These are phyloP conservation scores for Accipiter virgatus DNA, from an alignment of 2,113 vertebrate genomes.

Conservation along the genomic window DNA sequence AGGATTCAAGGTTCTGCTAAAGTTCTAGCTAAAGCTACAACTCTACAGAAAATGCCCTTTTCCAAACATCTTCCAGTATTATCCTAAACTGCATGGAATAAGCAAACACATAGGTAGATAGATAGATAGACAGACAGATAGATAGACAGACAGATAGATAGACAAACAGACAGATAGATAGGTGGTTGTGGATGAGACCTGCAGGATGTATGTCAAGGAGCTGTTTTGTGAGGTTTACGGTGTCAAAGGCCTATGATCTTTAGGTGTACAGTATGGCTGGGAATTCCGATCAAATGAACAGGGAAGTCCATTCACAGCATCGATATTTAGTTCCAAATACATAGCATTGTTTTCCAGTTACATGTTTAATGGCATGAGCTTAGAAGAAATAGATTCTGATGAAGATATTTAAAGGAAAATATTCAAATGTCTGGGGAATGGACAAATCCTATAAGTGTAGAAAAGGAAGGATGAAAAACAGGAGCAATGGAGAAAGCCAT, in stretches of 20 bases:
- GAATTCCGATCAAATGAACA: no score
- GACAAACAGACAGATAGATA: rapidly evolving
- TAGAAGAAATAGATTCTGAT: neutral
- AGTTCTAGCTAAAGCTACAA: neutral
- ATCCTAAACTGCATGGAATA: neutral
- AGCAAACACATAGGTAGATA: neutral
- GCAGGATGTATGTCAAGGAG: neutral
- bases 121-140: rapidly evolving
- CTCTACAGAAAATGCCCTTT: neutral
- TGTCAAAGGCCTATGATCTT: neutral
- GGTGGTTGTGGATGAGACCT: neutral
- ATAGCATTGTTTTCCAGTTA: rapidly evolving
- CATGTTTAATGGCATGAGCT: neutral
- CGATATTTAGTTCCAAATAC: neutral
- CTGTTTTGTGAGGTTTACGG: neutral
- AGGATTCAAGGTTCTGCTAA: neutral
- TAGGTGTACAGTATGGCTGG: neutral
- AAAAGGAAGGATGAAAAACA: neutral
- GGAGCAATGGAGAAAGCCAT: neutral
- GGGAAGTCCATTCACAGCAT: neutral
- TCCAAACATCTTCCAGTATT: neutral
- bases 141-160: rapidly evolving
- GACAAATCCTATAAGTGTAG: neutral
- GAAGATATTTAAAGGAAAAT: neutral
- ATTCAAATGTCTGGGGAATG: neutral